Evolutionary conservation across 2,113 vertebrate species (phyloP).

Genomic region (Zosterops borbonicus): DNA sequence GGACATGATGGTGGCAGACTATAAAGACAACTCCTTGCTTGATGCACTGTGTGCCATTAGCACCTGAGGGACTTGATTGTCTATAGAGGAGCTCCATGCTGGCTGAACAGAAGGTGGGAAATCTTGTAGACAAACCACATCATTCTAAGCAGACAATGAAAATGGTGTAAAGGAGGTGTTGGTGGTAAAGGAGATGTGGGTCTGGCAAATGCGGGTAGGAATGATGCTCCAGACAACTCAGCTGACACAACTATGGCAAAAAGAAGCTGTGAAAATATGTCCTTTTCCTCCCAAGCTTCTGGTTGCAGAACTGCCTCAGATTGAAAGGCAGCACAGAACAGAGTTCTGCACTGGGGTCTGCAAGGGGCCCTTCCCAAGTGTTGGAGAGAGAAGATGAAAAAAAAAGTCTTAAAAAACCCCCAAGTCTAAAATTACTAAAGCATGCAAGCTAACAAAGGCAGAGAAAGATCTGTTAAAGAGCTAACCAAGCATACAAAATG

Average conservation of each 20-base stretch:
- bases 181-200: background rate
- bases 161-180: background rate
- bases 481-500: background rate
- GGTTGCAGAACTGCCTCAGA: background rate
- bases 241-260: background rate
- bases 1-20: background rate
- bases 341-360: background rate
- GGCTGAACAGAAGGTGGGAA: background rate
- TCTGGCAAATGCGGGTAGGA: background rate
- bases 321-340: background rate
- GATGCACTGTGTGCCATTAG: background rate
- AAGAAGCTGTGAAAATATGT: background rate
- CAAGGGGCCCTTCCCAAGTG: background rate
- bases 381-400: background rate
- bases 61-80: background rate
- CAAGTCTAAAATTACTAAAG: background rate
- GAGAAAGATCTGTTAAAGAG: background rate
- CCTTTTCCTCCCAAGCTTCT: background rate
- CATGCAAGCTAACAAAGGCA: background rate
- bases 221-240: background rate
- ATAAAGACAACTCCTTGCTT: background rate
- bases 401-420: background rate
- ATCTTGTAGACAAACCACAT: background rate
- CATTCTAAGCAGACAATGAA: background rate
- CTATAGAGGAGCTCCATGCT: background rate